Percentiles rank a stretch among this genome's conserved stretches.
phyloP scores from a whole-genome alignment of 2,797 vertebrate genomes.

The Tadarida brasiliensis region DNA sequence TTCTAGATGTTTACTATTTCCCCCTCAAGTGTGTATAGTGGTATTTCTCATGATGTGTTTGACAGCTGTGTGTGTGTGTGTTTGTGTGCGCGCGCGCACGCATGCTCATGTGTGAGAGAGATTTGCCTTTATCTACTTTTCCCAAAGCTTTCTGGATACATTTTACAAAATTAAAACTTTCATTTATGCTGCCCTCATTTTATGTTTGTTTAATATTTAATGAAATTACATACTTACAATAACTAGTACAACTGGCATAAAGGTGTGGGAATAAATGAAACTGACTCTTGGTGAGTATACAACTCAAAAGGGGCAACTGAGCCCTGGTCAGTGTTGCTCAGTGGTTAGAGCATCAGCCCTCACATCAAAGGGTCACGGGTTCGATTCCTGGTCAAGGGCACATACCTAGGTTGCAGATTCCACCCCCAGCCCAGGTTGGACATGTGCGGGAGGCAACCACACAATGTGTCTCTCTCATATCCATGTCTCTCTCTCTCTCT shows the following conservation, averaged over 20 bases:
- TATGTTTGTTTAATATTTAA: conserved; percentile 31
- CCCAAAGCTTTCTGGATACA: background rate
- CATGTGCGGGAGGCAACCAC: no score
- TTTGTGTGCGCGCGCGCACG: background rate
- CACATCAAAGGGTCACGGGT: no score
- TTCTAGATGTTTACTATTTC: background rate
- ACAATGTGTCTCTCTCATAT: no score
- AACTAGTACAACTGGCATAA: background rate
- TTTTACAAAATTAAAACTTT: conserved; percentile 31
- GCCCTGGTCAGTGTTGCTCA: no score
- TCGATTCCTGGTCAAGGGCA: no score
- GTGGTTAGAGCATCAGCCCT: no score
- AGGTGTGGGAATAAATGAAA: background rate
- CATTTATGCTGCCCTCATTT: background rate
- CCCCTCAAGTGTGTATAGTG: background rate
- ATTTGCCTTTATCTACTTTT: background rate
- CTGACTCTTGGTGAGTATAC: background rate
- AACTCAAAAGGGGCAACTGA: background rate
- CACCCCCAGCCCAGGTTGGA: no score
- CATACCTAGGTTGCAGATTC: no score
- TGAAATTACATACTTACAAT: background rate
- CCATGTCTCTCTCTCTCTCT: no score
- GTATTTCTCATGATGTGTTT: background rate
- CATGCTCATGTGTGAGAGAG: background rate
- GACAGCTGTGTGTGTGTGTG: background rate